Evolutionary conservation across 1,140 invertebrate genomes (phyloP).

Genomic region (Ceratina calcarata): DNA sequence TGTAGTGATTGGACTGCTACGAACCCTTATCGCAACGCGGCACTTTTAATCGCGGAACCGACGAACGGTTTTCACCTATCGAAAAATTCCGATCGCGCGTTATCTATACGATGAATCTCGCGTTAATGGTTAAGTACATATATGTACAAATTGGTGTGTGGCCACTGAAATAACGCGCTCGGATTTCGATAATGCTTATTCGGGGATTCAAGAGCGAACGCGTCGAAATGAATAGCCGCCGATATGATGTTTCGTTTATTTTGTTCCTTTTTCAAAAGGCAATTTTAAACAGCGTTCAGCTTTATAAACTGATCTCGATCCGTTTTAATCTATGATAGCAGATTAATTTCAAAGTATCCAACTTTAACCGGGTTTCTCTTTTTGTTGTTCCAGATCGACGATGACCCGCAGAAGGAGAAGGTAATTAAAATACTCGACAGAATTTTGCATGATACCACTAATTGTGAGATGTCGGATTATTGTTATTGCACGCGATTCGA

Average conservation of each 20-base stretch:
- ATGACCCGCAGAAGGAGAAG: constrained; percentile 35
- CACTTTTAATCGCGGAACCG: constrained; percentile 12
- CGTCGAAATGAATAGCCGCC: constrained; percentile 4
- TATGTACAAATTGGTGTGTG: not conserved
- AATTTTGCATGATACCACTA: not conserved
- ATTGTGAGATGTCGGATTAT: not conserved
- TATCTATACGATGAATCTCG: constrained; percentile 7
- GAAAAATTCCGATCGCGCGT: constrained; percentile 12
- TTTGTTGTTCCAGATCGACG: constrained; percentile 32
- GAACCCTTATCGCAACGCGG: constrained; percentile 38
- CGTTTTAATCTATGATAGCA: no score
- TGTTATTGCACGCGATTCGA: no score
- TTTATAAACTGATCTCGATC: no score
- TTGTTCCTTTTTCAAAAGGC: not conserved
- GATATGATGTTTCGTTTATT: not conserved
- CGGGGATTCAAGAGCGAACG: not conserved
- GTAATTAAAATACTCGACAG: not conserved
- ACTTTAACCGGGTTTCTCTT: not conserved
- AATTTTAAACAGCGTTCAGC: not conserved
- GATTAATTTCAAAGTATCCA: no score
- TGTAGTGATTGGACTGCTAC: constrained; percentile 31
- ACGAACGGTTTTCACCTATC: constrained; percentile 23
- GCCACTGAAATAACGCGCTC: not conserved
- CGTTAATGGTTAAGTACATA: constrained; percentile 46
- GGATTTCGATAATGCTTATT: constrained; percentile 27